Conservation (phyloP, 2,113 vertebrate species). For the Lophotis ruficrista region DNA sequence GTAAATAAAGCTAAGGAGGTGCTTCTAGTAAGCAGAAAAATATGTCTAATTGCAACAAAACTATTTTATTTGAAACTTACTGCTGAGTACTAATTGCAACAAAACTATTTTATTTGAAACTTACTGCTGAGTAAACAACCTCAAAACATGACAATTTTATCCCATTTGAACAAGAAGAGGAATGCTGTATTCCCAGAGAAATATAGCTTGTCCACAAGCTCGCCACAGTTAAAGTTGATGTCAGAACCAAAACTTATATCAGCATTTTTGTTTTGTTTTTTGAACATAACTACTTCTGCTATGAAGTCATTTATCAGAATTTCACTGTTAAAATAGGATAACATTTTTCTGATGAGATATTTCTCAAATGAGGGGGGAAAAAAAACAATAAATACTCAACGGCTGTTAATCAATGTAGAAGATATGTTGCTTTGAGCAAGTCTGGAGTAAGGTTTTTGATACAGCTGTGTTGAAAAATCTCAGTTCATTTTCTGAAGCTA, state of each 20-base stretch:
- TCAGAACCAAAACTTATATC: neutral
- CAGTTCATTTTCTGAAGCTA: neutral
- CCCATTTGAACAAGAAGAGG: neutral
- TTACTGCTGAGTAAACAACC: neutral
- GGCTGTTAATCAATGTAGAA: neutral
- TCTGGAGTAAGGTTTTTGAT: neutral
- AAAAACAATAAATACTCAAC: neutral
- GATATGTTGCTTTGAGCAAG: neutral
- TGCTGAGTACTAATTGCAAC: neutral
- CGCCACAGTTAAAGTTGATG: neutral
- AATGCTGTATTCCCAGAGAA: neutral
- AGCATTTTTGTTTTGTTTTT: neutral
- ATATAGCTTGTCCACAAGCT: neutral
- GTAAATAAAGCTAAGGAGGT: neutral
- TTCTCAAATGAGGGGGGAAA: neutral
- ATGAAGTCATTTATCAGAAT: neutral
- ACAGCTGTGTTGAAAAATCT: neutral
- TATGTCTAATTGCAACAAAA: neutral
- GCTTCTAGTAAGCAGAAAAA: neutral
- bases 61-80: neutral
- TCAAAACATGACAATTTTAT: neutral
- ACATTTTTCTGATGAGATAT: neutral
- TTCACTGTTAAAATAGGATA: neutral
- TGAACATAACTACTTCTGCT: neutral
- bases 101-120: neutral